phyloP scores from a whole-genome alignment of 2,797 vertebrate species.

The Limosa lapponica region DNA sequence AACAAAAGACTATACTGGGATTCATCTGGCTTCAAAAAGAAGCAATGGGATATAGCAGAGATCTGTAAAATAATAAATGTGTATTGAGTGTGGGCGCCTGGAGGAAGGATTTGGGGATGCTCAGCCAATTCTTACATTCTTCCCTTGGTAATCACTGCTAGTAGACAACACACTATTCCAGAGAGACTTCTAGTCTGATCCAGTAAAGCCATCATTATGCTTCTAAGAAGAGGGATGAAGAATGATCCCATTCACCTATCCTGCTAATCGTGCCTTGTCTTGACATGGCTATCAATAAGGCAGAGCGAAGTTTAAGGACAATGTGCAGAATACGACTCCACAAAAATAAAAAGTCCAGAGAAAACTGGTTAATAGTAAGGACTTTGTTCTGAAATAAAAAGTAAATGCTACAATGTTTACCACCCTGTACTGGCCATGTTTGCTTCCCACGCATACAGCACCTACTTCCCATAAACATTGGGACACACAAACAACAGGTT shows the following conservation, averaged over 20 bases:
- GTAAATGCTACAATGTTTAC: not conserved
- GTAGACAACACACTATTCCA: not conserved
- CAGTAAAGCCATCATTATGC: not conserved
- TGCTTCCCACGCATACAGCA: not conserved
- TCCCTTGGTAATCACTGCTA: not conserved
- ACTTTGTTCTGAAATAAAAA: not conserved
- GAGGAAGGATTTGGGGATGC: not conserved
- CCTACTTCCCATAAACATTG: not conserved
- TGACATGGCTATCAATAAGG: not conserved
- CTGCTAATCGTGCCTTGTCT: not conserved
- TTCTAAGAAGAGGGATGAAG: not conserved
- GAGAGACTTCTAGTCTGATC: not conserved
- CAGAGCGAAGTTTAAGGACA: not conserved
- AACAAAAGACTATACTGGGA: not conserved
- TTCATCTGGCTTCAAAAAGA: not conserved
- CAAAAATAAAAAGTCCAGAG: not conserved
- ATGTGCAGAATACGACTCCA: not conserved
- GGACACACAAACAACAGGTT: not conserved
- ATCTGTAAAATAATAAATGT: not conserved
- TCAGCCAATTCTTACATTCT: not conserved
- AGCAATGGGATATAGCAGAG: not conserved
- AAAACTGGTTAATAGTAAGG: not conserved
- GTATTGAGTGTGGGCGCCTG: not conserved
- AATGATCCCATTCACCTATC: not conserved
- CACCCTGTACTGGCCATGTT: not conserved